Percentiles rank a stretch among this genome's conserved stretches.
phyloP scores from a whole-genome alignment of 2,888 invertebrate species.

The Mimumesa dahlbomi region DNA sequence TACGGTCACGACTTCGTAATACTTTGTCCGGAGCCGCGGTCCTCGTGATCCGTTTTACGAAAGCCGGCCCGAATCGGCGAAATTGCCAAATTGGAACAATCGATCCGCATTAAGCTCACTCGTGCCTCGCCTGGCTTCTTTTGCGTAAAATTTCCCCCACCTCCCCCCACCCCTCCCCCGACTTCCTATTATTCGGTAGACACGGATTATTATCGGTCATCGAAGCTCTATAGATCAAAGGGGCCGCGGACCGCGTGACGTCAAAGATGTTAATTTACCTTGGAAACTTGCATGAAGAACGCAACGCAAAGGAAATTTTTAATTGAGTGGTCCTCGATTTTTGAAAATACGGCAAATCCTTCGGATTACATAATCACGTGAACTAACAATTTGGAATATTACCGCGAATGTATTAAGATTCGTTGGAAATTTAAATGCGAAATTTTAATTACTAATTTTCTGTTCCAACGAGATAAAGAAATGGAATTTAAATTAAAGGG shows the following conservation, averaged over 20 bases:
- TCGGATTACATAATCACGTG: too few relatives aligned
- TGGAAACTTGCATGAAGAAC: too few relatives aligned
- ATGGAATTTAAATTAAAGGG: too few relatives aligned
- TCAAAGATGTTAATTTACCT: background rate
- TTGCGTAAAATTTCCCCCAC: background rate
- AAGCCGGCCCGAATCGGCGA: constrained; percentile 21
- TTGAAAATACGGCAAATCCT: too few relatives aligned
- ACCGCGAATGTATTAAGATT: background rate
- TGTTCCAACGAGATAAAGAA: too few relatives aligned
- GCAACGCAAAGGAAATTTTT: too few relatives aligned
- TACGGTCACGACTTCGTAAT: constrained; percentile 52
- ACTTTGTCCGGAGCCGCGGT: constrained; percentile 42
- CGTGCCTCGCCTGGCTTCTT: background rate
- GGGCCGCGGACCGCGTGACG: background rate
- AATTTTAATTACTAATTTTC: background rate
- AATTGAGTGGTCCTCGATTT: too few relatives aligned
- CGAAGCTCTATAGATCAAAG: constrained; percentile 1
- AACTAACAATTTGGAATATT: too few relatives aligned
- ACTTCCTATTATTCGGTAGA: background rate
- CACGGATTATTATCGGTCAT: background rate
- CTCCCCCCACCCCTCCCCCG: constrained; percentile 8
- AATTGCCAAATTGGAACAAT: constrained; percentile 50
- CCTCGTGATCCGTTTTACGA: constrained; percentile 45
- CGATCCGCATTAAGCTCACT: constrained; percentile 26
- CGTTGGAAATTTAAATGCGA: background rate